Evolutionary conservation across 2,113 vertebrate species (phyloP).

Genomic region (Cygnus atratus): DNA sequence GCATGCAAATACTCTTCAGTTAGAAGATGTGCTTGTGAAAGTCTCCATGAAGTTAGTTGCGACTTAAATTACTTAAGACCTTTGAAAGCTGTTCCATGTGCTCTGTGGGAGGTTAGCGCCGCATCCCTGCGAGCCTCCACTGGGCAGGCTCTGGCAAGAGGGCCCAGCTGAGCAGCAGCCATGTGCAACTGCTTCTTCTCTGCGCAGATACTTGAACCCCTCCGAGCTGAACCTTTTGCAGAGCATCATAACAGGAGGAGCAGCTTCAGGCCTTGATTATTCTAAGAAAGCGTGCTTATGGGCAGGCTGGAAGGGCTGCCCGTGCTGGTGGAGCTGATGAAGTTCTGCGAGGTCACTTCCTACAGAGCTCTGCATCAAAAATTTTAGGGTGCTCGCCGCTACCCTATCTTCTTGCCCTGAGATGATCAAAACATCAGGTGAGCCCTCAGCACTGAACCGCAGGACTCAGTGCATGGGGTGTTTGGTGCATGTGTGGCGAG

Average conservation of each 20-base stretch:
- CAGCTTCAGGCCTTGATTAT: not conserved
- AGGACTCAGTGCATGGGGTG: too few species aligned
- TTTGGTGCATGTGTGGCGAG: not conserved
- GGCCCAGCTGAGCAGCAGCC: not conserved
- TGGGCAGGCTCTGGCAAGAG: not conserved
- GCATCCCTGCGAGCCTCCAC: fast-evolving
- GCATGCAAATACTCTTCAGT: not conserved
- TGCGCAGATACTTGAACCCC: not conserved
- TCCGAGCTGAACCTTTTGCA: not conserved
- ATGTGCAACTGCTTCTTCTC: not conserved
- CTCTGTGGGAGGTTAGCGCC: not conserved
- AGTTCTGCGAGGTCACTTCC: not conserved
- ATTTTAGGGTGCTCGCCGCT: not conserved
- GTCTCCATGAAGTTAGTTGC: not conserved
- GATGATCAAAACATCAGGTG: not conserved
- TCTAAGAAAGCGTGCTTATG: not conserved
- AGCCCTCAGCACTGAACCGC: not conserved
- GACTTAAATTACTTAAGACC: not conserved
- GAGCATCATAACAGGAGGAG: not conserved
- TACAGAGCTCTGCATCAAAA: fast-evolving
- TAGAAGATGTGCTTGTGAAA: not conserved
- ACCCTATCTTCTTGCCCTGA: not conserved
- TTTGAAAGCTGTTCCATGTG: not conserved
- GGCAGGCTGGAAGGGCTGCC: not conserved
- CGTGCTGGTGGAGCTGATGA: not conserved